A percentile compares a stretch with the other conserved stretches of the same genome.
phyloP scores from a whole-genome alignment of 2,888 invertebrate species.

The Bimastos eiseni region DNA sequence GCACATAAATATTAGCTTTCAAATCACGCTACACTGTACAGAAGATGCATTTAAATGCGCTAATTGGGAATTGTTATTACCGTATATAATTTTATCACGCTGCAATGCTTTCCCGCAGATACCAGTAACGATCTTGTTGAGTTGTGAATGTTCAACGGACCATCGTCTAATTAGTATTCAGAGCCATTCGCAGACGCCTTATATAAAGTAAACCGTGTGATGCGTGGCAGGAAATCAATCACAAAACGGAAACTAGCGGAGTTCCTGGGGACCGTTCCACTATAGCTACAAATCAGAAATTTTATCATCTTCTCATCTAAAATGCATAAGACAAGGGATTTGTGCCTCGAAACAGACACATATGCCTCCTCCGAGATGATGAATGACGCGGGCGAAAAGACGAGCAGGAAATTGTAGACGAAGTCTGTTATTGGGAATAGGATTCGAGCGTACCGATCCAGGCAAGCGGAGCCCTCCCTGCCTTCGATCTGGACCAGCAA shows the following conservation, averaged over 20 bases:
- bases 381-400: neutral
- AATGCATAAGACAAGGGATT: slow-evolving; percentile 18
- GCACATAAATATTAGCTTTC: neutral
- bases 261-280: neutral
- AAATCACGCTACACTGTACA: neutral
- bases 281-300: slow-evolving; percentile 10
- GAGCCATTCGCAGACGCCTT: neutral
- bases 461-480: neutral
- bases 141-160: neutral
- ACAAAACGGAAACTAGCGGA: neutral
- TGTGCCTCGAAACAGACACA: neutral
- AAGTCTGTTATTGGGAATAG: neutral
- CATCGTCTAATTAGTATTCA: neutral
- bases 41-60: neutral
- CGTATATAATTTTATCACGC: neutral
- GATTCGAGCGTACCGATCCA: neutral
- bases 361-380: neutral
- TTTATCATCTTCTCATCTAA: slow-evolving; percentile 22
- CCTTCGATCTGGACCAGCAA: neutral
- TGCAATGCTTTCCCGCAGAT: neutral
- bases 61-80: neutral
- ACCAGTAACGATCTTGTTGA: neutral
- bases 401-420: neutral
- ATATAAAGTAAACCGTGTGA: neutral
- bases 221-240: neutral